These are phyloP conservation scores for Edolisoma coerulescens DNA, from an alignment of 2,113 vertebrate genomes.

Conservation along the genomic window DNA sequence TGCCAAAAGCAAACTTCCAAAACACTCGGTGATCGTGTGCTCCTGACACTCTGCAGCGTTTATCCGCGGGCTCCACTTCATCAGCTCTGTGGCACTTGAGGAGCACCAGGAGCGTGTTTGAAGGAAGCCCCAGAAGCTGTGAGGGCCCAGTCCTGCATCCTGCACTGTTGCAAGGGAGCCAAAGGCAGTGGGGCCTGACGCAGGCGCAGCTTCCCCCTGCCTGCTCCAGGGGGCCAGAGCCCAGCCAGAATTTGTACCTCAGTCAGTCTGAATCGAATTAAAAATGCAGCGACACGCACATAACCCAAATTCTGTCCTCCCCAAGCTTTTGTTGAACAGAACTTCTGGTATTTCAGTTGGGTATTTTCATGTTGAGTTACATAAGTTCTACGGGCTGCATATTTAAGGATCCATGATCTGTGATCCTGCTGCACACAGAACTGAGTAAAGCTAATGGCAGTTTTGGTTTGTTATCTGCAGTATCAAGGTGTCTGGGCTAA, in stretches of 20 bases:
- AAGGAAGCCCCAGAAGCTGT: background rate
- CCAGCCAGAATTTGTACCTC: background rate
- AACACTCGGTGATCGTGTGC: background rate
- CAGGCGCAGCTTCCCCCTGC: background rate
- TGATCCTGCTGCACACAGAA: background rate
- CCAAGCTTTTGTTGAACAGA: background rate
- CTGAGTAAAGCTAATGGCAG: background rate
- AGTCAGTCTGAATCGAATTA: rapidly evolving
- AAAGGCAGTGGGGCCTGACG: background rate
- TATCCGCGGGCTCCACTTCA: background rate
- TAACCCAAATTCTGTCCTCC: background rate
- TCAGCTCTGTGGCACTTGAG: background rate
- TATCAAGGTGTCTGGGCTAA: background rate
- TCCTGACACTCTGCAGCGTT: background rate
- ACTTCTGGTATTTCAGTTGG: background rate
- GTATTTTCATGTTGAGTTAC: background rate
- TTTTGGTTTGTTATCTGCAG: background rate
- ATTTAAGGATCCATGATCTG: background rate
- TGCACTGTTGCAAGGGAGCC: background rate
- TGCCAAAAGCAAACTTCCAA: background rate
- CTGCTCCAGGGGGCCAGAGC: background rate
- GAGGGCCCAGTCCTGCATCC: background rate
- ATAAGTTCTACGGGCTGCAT: background rate
- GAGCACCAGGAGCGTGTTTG: background rate
- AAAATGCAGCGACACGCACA: background rate